Conservation (phyloP, 2,113 vertebrate species). For the Lanius ludovicianus region DNA sequence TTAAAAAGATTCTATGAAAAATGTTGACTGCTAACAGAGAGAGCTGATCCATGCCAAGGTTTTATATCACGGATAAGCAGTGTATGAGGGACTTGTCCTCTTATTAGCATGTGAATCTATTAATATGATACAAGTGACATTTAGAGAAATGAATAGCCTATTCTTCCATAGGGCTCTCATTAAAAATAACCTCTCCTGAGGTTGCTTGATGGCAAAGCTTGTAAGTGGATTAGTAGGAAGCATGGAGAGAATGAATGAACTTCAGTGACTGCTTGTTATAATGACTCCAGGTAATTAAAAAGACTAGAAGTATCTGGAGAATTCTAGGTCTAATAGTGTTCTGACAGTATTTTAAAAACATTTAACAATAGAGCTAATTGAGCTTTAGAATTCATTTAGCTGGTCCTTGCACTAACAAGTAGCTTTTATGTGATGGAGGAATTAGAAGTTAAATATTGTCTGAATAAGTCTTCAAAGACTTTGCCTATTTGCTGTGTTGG, state of each 20-base stretch:
- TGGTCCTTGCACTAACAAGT: not conserved
- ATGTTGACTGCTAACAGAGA: conserved; percentile 24
- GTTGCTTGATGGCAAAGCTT: not conserved
- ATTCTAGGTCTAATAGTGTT: conserved; percentile 1
- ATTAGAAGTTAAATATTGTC: conserved; percentile 18
- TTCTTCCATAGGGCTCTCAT: conserved; percentile 11
- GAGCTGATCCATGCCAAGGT: not conserved
- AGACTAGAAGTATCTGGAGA: not conserved
- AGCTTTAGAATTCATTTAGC: conserved; percentile 29
- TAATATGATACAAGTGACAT: conserved; percentile 37
- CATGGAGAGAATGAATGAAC: conserved; percentile 32
- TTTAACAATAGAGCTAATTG: conserved; percentile 3
- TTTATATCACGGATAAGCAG: not conserved
- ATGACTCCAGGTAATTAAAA: conserved; percentile 46
- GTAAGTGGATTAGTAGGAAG: conserved; percentile 41
- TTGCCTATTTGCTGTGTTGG: not conserved
- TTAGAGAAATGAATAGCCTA: conserved; percentile 35
- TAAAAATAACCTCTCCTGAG: conserved; percentile 41
- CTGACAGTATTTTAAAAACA: conserved; percentile 21
- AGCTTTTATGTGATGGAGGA: conserved; percentile 8
- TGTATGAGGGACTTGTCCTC: not conserved
- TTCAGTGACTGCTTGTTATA: conserved; percentile 16
- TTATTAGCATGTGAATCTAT: conserved; percentile 26
- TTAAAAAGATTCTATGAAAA: not conserved
- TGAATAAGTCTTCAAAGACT: not conserved